A percentile compares a stretch with the other conserved stretches of the same genome.
Evolutionary conservation across 2,113 vertebrate species (phyloP).

Genomic region (Aegotheles bennettii): DNA sequence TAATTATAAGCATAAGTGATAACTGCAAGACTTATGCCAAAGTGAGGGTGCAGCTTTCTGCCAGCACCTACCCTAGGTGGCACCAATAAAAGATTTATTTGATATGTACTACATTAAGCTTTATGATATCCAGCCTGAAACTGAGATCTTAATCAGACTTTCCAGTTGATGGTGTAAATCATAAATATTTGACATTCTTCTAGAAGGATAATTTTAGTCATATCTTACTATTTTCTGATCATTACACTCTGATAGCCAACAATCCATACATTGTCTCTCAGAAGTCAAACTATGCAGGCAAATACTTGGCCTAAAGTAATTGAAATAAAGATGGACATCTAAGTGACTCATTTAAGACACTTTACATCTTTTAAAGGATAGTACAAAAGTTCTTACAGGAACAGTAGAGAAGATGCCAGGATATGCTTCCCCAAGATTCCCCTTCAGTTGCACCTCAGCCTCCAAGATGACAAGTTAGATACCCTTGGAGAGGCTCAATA

Average conservation of each 20-base stretch:
- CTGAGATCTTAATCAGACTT: background rate
- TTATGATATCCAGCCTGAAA: background rate
- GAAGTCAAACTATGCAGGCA: background rate
- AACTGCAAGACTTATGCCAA: background rate
- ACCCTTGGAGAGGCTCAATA: background rate
- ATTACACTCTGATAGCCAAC: background rate
- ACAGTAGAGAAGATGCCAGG: background rate
- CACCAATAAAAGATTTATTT: background rate
- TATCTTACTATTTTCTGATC: background rate
- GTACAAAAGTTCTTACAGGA: background rate
- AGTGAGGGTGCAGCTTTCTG: background rate
- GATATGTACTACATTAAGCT: background rate
- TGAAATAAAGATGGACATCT: background rate
- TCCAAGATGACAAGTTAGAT: background rate
- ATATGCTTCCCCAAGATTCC: fast-evolving
- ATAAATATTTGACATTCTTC: background rate
- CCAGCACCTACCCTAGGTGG: background rate
- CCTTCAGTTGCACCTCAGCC: background rate
- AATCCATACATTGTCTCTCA: background rate
- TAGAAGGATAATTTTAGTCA: background rate
- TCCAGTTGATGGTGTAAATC: background rate
- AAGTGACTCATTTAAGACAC: background rate
- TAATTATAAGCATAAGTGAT: background rate
- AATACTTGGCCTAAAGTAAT: background rate
- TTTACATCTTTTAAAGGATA: background rate